Conservation (phyloP, 1,140 invertebrate genomes). For the Zaprionus davidi region DNA sequence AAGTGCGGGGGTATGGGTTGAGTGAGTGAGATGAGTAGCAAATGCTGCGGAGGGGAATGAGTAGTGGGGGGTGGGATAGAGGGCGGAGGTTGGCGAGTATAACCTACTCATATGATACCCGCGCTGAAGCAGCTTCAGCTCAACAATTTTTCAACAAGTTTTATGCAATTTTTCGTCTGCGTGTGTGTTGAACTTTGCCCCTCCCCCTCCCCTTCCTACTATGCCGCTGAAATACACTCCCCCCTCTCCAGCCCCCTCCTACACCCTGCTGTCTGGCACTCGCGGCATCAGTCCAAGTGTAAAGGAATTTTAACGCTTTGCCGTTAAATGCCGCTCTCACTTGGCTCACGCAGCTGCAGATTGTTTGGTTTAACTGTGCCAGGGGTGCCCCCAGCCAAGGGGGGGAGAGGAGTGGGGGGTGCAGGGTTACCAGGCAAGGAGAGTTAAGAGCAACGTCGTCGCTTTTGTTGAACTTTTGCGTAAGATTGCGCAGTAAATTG, state of each 20-base stretch:
- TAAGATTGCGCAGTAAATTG: slow-evolving; percentile 83
- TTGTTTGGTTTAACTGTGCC: slow-evolving; percentile 73
- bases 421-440: background rate
- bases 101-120: slow-evolving; percentile 41
- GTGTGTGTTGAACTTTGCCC: background rate
- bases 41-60: slow-evolving; percentile 50
- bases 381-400: background rate
- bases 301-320: slow-evolving; percentile 79
- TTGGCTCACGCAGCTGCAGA: slow-evolving; percentile 58
- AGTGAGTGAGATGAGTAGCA: background rate
- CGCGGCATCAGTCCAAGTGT: slow-evolving; percentile 67
- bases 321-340: slow-evolving; percentile 60
- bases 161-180: slow-evolving; percentile 49
- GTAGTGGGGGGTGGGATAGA: background rate
- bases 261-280: slow-evolving; percentile 23
- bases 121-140: slow-evolving; percentile 12
- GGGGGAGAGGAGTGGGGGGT: background rate
- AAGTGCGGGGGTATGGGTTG: background rate
- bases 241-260: background rate
- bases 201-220: background rate
- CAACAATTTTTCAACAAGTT: slow-evolving; percentile 78
- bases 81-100: background rate
- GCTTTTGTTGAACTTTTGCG: slow-evolving; percentile 82
- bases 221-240: slow-evolving; percentile 10
- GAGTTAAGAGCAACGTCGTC: slow-evolving; percentile 49